Evolutionary conservation across 2,888 invertebrate genomes (phyloP).

Genomic region (Drosophila antonietae): DNA sequence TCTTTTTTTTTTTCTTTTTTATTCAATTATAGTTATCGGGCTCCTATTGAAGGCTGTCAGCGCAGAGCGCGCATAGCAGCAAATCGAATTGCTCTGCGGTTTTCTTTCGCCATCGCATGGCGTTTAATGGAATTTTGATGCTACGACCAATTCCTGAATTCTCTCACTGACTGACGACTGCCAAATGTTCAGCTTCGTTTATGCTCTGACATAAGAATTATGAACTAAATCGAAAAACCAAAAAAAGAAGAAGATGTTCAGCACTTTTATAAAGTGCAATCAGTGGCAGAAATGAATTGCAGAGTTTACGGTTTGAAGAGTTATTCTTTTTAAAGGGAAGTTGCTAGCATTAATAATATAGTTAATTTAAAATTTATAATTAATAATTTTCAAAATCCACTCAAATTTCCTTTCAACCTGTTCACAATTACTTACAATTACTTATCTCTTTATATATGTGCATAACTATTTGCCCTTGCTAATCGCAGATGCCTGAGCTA

Average conservation of each 20-base stretch:
- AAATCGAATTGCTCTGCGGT: conserved; percentile 60
- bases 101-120: conserved; percentile 54
- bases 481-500: not conserved
- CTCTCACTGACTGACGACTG: conserved; percentile 13
- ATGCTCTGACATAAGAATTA: conserved; percentile 26
- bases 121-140: conserved; percentile 65
- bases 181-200: conserved; percentile 19
- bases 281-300: conserved; percentile 1
- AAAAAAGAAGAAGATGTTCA: not conserved
- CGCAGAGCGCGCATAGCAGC: conserved; percentile 28
- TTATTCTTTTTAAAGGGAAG: too few relatives aligned
- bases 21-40: conserved; percentile 71
- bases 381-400: not conserved
- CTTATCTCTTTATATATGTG: not conserved
- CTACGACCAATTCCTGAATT: conserved; percentile 24
- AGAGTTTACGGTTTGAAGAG: too few relatives aligned
- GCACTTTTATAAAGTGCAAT: conserved; percentile 33
- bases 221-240: conserved; percentile 2
- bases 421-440: not conserved
- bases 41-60: conserved; percentile 22
- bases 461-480: conserved; percentile 7
- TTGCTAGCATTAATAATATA: too few relatives aligned
- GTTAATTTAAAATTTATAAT: too few relatives aligned
- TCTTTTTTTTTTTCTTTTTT: conserved; percentile 25
- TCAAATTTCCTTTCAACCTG: too few relatives aligned